Conservation (phyloP, 2,888 invertebrate genomes). For the Sinohyriopsis cumingii region DNA sequence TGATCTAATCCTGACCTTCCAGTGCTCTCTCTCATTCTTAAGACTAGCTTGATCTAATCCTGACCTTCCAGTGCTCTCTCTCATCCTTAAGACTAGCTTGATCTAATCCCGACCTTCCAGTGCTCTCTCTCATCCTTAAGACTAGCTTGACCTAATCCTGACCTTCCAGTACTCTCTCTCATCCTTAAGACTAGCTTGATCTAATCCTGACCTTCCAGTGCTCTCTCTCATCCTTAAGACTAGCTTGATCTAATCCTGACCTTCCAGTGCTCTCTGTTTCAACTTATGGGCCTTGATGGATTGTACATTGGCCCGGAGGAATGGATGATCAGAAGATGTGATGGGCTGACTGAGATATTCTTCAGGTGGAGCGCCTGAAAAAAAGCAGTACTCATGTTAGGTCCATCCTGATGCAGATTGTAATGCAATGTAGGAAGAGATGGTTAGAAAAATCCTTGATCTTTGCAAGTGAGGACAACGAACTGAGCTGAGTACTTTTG, state of each 20-base stretch:
- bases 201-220: conserved; percentile 36
- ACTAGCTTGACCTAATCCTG: too few relatives aligned
- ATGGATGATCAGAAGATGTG: conserved; percentile 68
- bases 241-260: conserved; percentile 22
- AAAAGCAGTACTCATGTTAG: not conserved
- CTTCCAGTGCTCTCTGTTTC: conserved; percentile 45
- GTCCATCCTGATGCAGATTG: not conserved
- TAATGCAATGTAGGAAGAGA: not conserved
- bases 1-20: too few relatives aligned
- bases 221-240: conserved; percentile 18
- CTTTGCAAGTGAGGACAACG: too few relatives aligned
- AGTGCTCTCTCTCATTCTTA: conserved; percentile 42
- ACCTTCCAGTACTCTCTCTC: too few relatives aligned
- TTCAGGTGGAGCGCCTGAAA: conserved; percentile 66
- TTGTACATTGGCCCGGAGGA: conserved; percentile 66
- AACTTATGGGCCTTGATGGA: conserved; percentile 60
- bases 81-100: too few relatives aligned
- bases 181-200: too few relatives aligned
- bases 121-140: too few relatives aligned
- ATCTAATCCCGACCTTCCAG: too few relatives aligned
- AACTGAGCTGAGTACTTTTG: too few relatives aligned
- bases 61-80: conserved; percentile 42
- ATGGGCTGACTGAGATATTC: conserved; percentile 70
- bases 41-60: too few relatives aligned
- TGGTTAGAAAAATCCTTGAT: too few relatives aligned